phyloP scores from a whole-genome alignment of 2,113 vertebrate genomes.

The Myiopsitta monachus region DNA sequence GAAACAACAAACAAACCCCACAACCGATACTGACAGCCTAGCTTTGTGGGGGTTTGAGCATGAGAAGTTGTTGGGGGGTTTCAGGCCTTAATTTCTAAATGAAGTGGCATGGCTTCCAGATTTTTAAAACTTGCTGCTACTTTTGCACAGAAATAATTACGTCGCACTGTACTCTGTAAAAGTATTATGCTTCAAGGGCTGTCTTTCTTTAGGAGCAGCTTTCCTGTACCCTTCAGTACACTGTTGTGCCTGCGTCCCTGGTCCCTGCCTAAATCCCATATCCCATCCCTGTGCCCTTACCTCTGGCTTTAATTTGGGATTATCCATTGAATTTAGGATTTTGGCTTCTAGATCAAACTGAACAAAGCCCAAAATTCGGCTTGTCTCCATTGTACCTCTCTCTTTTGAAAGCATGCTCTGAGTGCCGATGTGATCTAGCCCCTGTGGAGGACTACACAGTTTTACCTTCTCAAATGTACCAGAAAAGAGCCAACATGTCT shows the following conservation, averaged over 20 bases:
- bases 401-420: background rate
- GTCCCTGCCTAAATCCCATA: background rate
- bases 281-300: background rate
- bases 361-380: background rate
- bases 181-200: background rate
- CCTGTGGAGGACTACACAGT: background rate
- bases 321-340: background rate
- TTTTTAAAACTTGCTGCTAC: background rate
- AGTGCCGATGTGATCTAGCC: background rate
- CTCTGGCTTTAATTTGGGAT: background rate
- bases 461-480: background rate
- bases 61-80: background rate
- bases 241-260: rapidly evolving
- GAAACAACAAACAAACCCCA: background rate
- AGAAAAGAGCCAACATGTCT: background rate
- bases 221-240: background rate
- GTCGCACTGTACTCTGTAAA: background rate
- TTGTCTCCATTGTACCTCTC: background rate
- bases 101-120: background rate
- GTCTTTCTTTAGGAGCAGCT: background rate
- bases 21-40: background rate
- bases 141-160: background rate
- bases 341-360: background rate
- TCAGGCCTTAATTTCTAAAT: background rate
- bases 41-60: background rate